Conservation (phyloP, 2,113 vertebrate genomes). For the Clarias magur region DNA sequence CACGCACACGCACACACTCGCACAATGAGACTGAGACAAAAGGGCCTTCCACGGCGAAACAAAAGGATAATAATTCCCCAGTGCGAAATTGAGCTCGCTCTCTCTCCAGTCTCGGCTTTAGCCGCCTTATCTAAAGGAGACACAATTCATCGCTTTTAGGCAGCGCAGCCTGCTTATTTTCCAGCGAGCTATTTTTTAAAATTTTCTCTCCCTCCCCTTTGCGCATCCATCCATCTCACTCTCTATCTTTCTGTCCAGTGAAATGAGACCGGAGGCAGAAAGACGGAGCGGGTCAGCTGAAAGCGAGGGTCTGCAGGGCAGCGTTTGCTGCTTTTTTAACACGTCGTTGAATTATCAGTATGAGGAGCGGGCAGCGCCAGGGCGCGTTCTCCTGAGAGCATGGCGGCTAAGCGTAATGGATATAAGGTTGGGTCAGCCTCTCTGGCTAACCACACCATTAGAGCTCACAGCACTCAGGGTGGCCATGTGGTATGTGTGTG, state of each 20-base stretch:
- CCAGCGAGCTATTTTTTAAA: constrained; percentile 69
- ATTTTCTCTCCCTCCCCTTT: constrained; percentile 1
- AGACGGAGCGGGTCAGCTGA: constrained; percentile 6
- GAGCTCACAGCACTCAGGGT: constrained; percentile 17
- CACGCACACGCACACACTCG: constrained; percentile 25
- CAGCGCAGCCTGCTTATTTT: constrained; percentile 68
- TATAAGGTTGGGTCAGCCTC: constrained; percentile 32
- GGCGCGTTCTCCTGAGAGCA: constrained; percentile 36
- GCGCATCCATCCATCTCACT: constrained; percentile 25
- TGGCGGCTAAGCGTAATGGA: constrained; percentile 33
- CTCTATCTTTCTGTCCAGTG: not conserved
- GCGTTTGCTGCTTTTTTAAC: constrained; percentile 55
- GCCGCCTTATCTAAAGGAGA: constrained; percentile 75
- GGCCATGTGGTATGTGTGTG: not conserved
- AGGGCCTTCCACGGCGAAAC: constrained; percentile 69
- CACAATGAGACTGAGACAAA: constrained; percentile 71
- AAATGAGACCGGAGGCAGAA: not conserved
- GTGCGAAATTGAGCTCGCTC: constrained; percentile 74
- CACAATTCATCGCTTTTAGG: constrained; percentile 77
- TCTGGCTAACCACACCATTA: constrained; percentile 27
- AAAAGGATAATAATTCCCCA: constrained; percentile 78
- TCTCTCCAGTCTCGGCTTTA: constrained; percentile 73
- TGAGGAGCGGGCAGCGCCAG: constrained; percentile 51
- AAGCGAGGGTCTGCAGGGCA: constrained; percentile 37
- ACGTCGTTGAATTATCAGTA: constrained; percentile 67